These are phyloP conservation scores for Pelobates cultripes DNA, from an alignment of 2,797 vertebrate genomes.

Conservation along the genomic window DNA sequence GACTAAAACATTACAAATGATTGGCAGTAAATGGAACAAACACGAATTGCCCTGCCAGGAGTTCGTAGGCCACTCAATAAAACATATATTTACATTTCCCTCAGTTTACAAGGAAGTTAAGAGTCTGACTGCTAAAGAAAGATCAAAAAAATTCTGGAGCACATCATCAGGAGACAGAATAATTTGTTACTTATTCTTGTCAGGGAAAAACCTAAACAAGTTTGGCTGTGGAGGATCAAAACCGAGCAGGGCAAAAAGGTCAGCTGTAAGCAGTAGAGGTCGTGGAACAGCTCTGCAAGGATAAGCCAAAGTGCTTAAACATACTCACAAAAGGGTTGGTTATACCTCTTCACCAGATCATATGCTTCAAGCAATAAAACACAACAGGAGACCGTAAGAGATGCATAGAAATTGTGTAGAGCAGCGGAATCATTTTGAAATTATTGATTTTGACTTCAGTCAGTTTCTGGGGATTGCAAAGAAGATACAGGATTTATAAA, in stretches of 20 bases:
- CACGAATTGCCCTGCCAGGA: background rate
- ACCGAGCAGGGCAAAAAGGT: conserved; percentile 13
- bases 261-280: conserved; percentile 18
- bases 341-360: conserved; percentile 29
- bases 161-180: background rate
- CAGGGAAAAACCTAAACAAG: conserved; percentile 20
- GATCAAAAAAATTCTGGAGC: conserved; percentile 15
- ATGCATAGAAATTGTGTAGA: conserved; percentile 32
- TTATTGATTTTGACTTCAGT: conserved; percentile 44
- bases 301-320: conserved; percentile 24
- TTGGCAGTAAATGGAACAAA: background rate
- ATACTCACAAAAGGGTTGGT: conserved; percentile 6
- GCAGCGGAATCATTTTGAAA: conserved; percentile 42
- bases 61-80: background rate
- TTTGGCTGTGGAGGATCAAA: conserved; percentile 28
- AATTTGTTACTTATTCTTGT: conserved; percentile 34
- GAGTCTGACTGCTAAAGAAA: background rate
- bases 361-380: conserved; percentile 17
- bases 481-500: conserved; percentile 11
- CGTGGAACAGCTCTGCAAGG: background rate
- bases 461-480: conserved; percentile 8
- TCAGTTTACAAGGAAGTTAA: background rate
- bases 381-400: conserved; percentile 18
- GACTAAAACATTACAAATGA: background rate
- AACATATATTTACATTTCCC: conserved; percentile 27